Conservation (phyloP, 2,797 vertebrate genomes). For the Xiphorhynchus erythropygius region DNA sequence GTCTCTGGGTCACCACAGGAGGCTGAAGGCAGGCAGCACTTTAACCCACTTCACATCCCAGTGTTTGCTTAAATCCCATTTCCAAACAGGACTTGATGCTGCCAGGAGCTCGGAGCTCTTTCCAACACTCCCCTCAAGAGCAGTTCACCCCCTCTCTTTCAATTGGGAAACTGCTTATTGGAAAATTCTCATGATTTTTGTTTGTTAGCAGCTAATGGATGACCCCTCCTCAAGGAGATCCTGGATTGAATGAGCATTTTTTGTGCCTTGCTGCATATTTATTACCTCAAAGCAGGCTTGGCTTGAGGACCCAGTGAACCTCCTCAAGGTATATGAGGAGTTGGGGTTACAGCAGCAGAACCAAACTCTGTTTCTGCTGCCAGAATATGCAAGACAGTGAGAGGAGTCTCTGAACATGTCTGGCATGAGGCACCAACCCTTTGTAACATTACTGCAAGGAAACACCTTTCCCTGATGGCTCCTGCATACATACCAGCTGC, state of each 20-base stretch:
- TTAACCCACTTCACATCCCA: not conserved
- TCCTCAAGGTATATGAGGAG: not conserved
- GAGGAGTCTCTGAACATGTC: not conserved
- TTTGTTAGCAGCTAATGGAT: not conserved
- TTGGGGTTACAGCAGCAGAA: not conserved
- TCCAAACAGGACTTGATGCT: not conserved
- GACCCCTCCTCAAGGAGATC: not conserved
- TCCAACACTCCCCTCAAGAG: not conserved
- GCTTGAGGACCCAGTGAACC: not conserved
- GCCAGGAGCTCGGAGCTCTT: not conserved
- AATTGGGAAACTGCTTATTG: not conserved
- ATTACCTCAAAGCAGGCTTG: not conserved
- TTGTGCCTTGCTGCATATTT: not conserved
- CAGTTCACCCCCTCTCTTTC: not conserved
- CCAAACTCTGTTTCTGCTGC: not conserved
- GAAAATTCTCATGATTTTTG: not conserved
- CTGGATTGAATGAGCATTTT: not conserved
- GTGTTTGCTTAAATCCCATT: not conserved
- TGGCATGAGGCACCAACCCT: not conserved
- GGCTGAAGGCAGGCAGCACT: not conserved
- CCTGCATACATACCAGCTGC: not conserved
- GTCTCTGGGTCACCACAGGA: not conserved
- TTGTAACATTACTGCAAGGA: not conserved
- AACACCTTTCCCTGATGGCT: not conserved
- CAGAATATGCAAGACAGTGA: not conserved